Conservation (phyloP, 2,113 vertebrate species). For the Prunella himalayana region DNA sequence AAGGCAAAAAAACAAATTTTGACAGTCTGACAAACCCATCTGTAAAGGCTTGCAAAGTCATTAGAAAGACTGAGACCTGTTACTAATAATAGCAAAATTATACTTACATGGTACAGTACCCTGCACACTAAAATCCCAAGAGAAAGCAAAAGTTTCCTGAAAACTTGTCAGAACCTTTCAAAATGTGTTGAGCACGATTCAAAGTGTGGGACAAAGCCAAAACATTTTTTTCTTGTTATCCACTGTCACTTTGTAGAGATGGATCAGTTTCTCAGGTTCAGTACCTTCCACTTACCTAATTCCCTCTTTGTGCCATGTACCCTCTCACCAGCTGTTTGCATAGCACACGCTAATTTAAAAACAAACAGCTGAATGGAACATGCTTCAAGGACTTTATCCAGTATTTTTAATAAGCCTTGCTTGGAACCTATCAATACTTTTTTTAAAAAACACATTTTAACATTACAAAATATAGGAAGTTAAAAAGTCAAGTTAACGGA, state of each 20-base stretch:
- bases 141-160: neutral
- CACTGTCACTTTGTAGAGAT: fast-evolving
- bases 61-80: neutral
- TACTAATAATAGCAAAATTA: neutral
- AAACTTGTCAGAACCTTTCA: neutral
- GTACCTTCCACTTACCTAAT: neutral
- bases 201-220: neutral
- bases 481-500: neutral
- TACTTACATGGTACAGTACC: neutral
- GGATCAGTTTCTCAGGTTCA: neutral
- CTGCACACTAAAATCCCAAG: neutral
- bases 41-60: neutral
- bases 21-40: neutral
- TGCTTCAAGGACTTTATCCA: neutral
- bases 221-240: neutral
- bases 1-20: neutral
- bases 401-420: neutral
- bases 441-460: neutral
- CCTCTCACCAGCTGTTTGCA: neutral
- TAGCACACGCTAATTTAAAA: neutral
- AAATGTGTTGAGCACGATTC: neutral
- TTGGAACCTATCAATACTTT: neutral
- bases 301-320: neutral
- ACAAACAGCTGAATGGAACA: neutral
- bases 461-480: neutral